These are phyloP conservation scores for Copidosoma floridanum DNA, from an alignment of 1,140 invertebrate genomes.

Conservation along the genomic window DNA sequence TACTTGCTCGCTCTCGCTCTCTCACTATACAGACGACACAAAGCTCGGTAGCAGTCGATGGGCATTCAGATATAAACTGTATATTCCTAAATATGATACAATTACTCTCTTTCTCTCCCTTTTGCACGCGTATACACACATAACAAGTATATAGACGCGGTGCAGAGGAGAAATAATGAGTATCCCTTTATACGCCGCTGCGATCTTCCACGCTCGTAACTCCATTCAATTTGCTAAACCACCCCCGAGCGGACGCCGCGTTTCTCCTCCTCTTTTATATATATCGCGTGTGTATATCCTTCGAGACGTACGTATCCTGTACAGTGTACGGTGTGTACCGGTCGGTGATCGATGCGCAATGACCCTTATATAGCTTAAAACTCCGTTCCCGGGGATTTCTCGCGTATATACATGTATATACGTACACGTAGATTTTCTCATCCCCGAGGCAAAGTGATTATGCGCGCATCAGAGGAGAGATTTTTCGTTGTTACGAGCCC, in stretches of 20 bases:
- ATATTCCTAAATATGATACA: conserved; percentile 16
- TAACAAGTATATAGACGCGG: too few relatives aligned
- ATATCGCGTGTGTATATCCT: background rate
- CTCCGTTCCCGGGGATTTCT: too few relatives aligned
- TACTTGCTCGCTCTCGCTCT: too few relatives aligned
- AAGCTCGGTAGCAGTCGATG: too few relatives aligned
- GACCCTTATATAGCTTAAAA: too few relatives aligned
- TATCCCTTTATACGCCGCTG: background rate
- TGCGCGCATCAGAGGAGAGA: background rate
- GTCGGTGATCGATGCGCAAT: conserved; percentile 27
- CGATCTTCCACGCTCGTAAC: conserved; percentile 7
- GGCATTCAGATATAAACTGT: too few relatives aligned
- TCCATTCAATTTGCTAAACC: conserved; percentile 20
- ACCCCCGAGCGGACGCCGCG: too few relatives aligned
- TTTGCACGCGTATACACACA: background rate
- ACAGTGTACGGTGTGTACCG: conserved; percentile 9
- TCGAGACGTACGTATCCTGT: background rate
- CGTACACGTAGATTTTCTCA: background rate
- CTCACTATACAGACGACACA: too few relatives aligned
- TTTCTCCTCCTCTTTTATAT: background rate
- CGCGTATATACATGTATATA: too few relatives aligned
- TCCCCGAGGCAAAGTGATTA: background rate
- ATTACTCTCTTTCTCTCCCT: conserved; percentile 15
- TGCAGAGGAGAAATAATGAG: too few relatives aligned
- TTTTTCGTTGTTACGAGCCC: too few relatives aligned